Evolutionary conservation across 2,888 invertebrate species (phyloP).

Genomic region (Stenurella melanura): DNA sequence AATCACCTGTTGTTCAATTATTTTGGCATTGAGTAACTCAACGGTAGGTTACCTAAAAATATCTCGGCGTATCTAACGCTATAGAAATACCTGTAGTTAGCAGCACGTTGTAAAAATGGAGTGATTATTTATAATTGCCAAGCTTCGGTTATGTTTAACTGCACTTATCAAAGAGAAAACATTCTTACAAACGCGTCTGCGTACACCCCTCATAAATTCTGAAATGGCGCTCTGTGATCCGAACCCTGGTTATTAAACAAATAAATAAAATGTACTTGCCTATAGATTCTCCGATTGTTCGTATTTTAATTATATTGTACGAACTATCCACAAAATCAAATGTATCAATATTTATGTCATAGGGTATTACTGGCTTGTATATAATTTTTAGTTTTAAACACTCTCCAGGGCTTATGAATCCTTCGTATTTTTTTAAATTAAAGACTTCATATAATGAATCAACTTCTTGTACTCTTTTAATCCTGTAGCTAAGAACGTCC

Average conservation of each 20-base stretch:
- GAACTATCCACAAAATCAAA: conserved; percentile 65
- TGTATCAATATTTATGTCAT: conserved; percentile 66
- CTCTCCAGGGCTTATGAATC: conserved; percentile 61
- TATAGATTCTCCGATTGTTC: conserved; percentile 63
- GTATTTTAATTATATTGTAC: conserved; percentile 60
- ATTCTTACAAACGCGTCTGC: too few relatives aligned
- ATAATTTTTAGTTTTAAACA: conserved; percentile 63
- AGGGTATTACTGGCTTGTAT: conserved; percentile 67
- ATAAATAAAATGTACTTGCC: conserved; percentile 59
- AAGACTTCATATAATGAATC: conserved; percentile 68
- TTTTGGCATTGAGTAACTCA: too few relatives aligned
- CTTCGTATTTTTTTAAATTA: conserved; percentile 65
- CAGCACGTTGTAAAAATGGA: too few relatives aligned
- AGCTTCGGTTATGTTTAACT: too few relatives aligned
- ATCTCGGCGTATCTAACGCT: too few relatives aligned
- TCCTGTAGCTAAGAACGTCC: conserved; percentile 46
- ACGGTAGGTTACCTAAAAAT: too few relatives aligned
- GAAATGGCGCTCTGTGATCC: too few relatives aligned
- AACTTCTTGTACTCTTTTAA: conserved; percentile 42
- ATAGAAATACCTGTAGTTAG: too few relatives aligned
- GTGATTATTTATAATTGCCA: too few relatives aligned
- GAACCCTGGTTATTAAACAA: neutral
- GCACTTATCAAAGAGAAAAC: too few relatives aligned
- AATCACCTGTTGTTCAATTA: too few relatives aligned
- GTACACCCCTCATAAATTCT: too few relatives aligned